Evolutionary conservation across 2,888 invertebrate species (phyloP).

Genomic region (Pyrochroa serraticornis): DNA sequence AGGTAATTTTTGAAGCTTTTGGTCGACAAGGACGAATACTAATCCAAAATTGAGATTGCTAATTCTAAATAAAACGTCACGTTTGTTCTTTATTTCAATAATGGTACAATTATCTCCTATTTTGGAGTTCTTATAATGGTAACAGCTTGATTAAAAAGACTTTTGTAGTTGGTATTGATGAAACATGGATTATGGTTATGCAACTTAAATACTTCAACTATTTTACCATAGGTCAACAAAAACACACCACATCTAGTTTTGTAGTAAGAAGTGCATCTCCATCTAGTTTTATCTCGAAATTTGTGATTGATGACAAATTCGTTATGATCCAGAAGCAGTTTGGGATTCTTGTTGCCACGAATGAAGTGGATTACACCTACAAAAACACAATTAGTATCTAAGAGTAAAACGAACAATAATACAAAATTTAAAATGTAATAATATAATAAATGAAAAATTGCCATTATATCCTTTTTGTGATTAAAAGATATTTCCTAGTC

Average conservation of each 20-base stretch:
- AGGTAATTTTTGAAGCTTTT: too few relatives aligned
- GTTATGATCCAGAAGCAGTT: constrained; percentile 10
- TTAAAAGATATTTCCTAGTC: too few relatives aligned
- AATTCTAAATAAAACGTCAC: too few relatives aligned
- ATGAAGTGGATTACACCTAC: constrained; percentile 18
- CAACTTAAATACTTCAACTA: constrained; percentile 30
- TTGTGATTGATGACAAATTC: constrained; percentile 5
- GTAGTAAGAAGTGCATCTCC: constrained; percentile 15
- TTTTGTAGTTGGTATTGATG: background rate
- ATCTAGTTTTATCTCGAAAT: constrained; percentile 9
- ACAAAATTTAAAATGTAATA: background rate
- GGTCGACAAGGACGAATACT: too few relatives aligned
- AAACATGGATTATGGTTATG: constrained; percentile 38
- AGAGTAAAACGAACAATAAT: background rate
- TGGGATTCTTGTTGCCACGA: constrained; percentile 14
- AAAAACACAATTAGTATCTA: constrained; percentile 8
- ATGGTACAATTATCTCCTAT: background rate
- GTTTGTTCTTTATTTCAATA: too few relatives aligned
- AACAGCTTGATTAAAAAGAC: background rate
- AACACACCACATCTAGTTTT: constrained; percentile 29
- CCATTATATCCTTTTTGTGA: too few relatives aligned
- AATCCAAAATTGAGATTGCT: too few relatives aligned
- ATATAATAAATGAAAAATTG: too few relatives aligned
- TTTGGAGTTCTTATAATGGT: background rate
- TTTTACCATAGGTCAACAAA: constrained; percentile 13